phyloP scores from a whole-genome alignment of 2,797 vertebrate genomes.

The Scyliorhinus canicula region DNA sequence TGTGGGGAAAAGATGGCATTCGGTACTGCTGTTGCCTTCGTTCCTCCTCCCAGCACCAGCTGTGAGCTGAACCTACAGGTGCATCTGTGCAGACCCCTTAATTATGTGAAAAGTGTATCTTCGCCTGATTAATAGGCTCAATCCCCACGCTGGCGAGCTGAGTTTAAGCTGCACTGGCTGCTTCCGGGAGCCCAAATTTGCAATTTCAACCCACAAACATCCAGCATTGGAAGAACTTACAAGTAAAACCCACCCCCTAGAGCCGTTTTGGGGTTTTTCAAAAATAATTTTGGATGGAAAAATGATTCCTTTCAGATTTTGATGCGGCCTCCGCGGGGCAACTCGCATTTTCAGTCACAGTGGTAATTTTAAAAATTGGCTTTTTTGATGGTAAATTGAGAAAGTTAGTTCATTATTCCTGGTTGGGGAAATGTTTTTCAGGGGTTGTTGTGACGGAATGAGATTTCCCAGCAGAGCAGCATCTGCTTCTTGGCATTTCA shows the following conservation, averaged over 20 bases:
- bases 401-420: background rate
- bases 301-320: too few species aligned
- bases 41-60: background rate
- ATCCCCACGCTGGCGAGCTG: background rate
- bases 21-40: background rate
- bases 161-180: background rate
- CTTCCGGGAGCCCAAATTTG: too few species aligned
- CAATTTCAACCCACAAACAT: too few species aligned
- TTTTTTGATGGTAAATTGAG: background rate
- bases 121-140: background rate
- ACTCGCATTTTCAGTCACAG: background rate
- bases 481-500: background rate
- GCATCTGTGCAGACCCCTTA: background rate
- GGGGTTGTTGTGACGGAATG: background rate
- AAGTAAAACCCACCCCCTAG: too few species aligned
- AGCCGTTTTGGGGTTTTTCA: too few species aligned
- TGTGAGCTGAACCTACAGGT: background rate
- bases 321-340: background rate
- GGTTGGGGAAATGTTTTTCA: background rate
- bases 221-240: too few species aligned
- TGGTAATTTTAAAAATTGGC: background rate
- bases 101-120: background rate
- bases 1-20: background rate
- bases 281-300: too few species aligned
- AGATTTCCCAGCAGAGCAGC: background rate